Evolutionary conservation across 2,888 invertebrate genomes (phyloP), one percentile per base, ranked within the genome.

Genomic region (Xanthorhoe spadicearia): DNA sequence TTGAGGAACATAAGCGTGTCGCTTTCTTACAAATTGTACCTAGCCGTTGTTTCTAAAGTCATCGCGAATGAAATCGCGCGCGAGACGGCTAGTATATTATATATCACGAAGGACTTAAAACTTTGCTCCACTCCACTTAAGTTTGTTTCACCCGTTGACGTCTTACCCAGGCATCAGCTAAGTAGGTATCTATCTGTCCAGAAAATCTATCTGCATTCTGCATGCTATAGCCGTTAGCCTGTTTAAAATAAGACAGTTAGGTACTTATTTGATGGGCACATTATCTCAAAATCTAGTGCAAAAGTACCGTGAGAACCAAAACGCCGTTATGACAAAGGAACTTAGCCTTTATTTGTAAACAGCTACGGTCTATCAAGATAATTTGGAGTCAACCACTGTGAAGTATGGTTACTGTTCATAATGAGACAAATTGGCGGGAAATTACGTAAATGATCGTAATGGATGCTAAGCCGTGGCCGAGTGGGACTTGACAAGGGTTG

Each of bases 331-430:
- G n/a, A 38, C 59, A 64, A 50, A 9, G 49, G 28, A 64, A 38
- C 28, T 43, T 50, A 48, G n/a, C 13, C 53, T 43, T 23, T 55
- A 59, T 23, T 13, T 10, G 15, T 13, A 23, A 15, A 8, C 9
- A 0, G 13, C 28, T 38, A 64, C 50, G 64, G 59, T 32, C 59
- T 17, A 53, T 18, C 51, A 17, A 35, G 32, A 18, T 52, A 63
- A 57, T 64, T 59, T 64, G 50, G n/a, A 64, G 10, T n/a, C 59
- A 64, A 9, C 38, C 23, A 54, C 64, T 55, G 60, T 61, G 60
- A 61, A 61, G 53, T 53, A 49, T 64, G 58, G 58, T 62, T 58
- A 63, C 57, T 63, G 63, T 63, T 57, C 8, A 1, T 52, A 55
- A 61, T 17, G 19, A 58, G 38, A 35, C 18, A 65, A 60, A 61